These are phyloP conservation scores for Lichenostomus cassidix DNA, from an alignment of 2,113 vertebrate species.

Conservation along the genomic window DNA sequence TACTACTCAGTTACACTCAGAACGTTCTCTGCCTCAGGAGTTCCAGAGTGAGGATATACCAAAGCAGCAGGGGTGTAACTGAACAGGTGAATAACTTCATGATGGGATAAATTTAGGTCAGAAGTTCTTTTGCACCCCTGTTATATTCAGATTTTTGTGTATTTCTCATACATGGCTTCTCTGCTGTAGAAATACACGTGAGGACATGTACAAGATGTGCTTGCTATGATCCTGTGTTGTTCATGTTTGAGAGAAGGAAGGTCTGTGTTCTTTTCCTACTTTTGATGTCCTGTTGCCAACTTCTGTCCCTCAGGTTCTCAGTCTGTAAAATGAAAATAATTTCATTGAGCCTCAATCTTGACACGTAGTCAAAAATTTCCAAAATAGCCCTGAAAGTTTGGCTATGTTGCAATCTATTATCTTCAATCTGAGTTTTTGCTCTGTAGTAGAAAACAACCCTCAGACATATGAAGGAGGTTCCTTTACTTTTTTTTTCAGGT, in stretches of 20 bases:
- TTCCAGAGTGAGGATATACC: background rate
- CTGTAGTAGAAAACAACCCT: background rate
- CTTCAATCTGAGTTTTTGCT: background rate
- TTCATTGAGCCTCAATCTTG: background rate
- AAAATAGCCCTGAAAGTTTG: background rate
- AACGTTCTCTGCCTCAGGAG: background rate
- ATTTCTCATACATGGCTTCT: background rate
- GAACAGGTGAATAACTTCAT: background rate
- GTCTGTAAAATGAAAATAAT: background rate
- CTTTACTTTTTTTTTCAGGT: background rate
- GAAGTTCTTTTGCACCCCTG: background rate
- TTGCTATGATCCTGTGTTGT: background rate
- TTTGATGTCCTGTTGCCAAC: background rate
- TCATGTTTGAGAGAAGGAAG: background rate
- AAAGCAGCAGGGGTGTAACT: background rate
- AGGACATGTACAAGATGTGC: background rate
- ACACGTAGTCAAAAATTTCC: background rate
- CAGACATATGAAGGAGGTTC: background rate
- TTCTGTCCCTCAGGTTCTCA: background rate
- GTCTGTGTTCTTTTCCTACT: background rate
- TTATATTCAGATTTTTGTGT: background rate
- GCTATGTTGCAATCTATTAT: background rate
- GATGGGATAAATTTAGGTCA: background rate
- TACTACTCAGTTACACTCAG: background rate
- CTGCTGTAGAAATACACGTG: background rate